A percentile compares a stretch with the other conserved stretches of the same genome.
These are phyloP conservation scores for Sapajus apella DNA, from an alignment of 2,113 vertebrate species.

Conservation along the genomic window DNA sequence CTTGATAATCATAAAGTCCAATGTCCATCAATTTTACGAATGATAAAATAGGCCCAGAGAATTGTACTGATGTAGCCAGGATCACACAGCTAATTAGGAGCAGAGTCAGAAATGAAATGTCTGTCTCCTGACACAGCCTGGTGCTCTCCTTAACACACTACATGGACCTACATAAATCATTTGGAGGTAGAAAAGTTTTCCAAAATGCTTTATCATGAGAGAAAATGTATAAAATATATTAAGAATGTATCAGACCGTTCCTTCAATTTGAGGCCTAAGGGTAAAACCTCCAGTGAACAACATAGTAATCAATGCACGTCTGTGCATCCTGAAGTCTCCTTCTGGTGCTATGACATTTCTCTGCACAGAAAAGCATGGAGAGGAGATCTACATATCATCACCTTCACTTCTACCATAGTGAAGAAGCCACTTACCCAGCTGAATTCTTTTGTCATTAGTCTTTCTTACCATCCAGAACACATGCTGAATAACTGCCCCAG, in stretches of 20 bases:
- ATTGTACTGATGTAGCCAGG: not conserved
- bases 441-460: not conserved
- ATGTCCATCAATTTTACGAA: not conserved
- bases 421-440: not conserved
- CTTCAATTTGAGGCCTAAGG: not conserved
- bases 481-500: not conserved
- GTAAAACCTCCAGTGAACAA: not conserved
- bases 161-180: not conserved
- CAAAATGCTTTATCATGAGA: not conserved
- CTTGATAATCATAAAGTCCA: not conserved
- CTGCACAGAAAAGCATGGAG: not conserved
- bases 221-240: not conserved
- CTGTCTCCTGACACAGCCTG: not conserved
- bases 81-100: not conserved
- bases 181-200: not conserved
- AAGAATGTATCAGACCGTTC: not conserved
- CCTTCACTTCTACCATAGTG: not conserved
- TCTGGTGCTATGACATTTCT: not conserved
- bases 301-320: not conserved
- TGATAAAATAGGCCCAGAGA: not conserved
- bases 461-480: not conserved
- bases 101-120: not conserved
- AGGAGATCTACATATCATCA: rapidly evolving
- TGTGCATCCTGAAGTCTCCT: not conserved
- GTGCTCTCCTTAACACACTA: not conserved